These are phyloP conservation scores for Rallus crepitans DNA, from an alignment of 2,797 vertebrate species.

Conservation along the genomic window DNA sequence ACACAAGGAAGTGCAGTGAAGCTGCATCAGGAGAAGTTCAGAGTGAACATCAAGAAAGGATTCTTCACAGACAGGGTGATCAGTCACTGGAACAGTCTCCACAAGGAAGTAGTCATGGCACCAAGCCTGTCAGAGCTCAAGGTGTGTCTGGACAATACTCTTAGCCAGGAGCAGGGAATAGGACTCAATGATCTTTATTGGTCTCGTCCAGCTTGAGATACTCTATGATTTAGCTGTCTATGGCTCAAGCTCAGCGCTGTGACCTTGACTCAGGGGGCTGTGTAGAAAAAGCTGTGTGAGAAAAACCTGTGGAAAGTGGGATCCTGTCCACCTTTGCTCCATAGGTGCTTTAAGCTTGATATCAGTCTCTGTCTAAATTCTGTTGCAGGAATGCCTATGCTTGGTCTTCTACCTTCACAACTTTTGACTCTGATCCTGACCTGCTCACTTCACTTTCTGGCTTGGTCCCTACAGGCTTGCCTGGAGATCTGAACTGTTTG, in stretches of 20 bases:
- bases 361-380: background rate
- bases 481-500: background rate
- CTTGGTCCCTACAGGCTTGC: background rate
- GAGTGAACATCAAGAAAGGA: background rate
- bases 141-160: accelerated
- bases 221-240: background rate
- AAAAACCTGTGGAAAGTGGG: background rate
- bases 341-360: background rate
- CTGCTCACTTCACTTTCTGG: background rate
- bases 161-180: background rate
- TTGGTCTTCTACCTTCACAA: background rate
- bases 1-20: background rate
- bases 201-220: background rate
- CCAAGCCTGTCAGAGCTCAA: background rate
- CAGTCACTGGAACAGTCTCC: background rate
- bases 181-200: background rate
- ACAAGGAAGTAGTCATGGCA: background rate
- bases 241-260: background rate
- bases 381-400: background rate
- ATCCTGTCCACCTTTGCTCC: background rate
- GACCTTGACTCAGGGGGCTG: background rate
- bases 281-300: background rate
- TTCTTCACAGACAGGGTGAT: background rate
- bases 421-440: background rate
- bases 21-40: background rate